Evolutionary conservation across 1,140 invertebrate genomes (phyloP), one percentile per base, ranked within the genome.

Genomic region (Cyrtorhinus lividipennis): DNA sequence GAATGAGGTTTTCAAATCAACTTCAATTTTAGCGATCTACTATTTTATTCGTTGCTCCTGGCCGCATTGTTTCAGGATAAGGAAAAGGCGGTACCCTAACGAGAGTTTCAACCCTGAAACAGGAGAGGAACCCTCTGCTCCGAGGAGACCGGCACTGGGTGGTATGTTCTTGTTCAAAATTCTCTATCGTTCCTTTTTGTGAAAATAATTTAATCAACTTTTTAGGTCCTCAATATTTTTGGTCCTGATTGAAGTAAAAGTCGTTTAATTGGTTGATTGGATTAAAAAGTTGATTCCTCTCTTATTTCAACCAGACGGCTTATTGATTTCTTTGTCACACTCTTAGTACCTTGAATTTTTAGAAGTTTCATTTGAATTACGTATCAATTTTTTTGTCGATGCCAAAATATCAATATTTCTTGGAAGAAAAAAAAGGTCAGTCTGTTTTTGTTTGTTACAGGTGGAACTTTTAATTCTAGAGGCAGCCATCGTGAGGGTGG

Each of bases 401-500:
- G 20, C 8, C 5, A 22, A 68, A 59, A 68, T 75, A 2, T 63
- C 65, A 24, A 66, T 65, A 10, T 67, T 69, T 27, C 67, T 68
- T 44, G 27, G 67, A 64, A 56, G 5, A 61, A 60, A 3, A 60
- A 27, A 12, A 0, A 24, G 13, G 23, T 8, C 26, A 15, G 10
- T 10, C 2, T 24, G 24, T 24, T 22, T 24, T 62, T 8, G 1
- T n/a, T 62, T 26, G 20, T 48, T 61, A 1, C 27, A 23, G 38
- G 25, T n/a, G 24, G 22, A 22, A 18, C 22, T 15, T 24, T 12
- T 20, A n/a, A 2, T 27, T 22, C 62, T 61, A 57, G 18, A 24
- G 68, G 66, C 22, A 61, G 24, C 45, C 61, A 56, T 24, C 46
- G 72, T 13, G 72, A 74, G 18, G 75, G 73, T 72, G 72, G 72